Conservation (phyloP, 2,797 vertebrate genomes). For the Peromyscus aztecus region DNA sequence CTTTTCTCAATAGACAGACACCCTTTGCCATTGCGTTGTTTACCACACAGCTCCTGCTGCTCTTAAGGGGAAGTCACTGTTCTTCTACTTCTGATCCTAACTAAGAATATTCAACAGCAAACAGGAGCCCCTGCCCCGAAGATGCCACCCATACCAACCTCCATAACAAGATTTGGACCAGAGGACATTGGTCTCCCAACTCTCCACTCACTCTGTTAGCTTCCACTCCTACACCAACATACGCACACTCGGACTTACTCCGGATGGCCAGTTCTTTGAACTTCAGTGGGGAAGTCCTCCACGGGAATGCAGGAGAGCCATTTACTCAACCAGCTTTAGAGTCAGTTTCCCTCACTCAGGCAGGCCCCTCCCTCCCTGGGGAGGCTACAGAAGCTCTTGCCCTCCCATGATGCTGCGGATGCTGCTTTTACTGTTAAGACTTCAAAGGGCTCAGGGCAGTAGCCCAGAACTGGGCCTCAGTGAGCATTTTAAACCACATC, state of each 20-base stretch:
- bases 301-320: background rate
- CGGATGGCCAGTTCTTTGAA: background rate
- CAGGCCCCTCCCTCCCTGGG: background rate
- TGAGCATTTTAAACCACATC: background rate
- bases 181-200: background rate
- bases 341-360: background rate
- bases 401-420: background rate
- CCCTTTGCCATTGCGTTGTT: background rate
- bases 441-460: background rate
- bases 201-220: background rate
- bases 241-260: background rate
- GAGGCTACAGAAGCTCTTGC: background rate
- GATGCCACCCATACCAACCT: background rate
- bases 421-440: background rate
- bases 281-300: background rate
- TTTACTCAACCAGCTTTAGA: background rate
- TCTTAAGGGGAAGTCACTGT: background rate
- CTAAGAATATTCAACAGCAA: background rate
- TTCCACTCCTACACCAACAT: no score
- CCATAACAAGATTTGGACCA: background rate
- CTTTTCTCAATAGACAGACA: background rate
- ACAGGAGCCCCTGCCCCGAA: background rate
- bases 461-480: background rate
- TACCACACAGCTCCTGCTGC: background rate
- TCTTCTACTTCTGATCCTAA: background rate